phyloP scores from a whole-genome alignment of 2,113 vertebrate genomes.

The Neolamprologus falcicula region DNA sequence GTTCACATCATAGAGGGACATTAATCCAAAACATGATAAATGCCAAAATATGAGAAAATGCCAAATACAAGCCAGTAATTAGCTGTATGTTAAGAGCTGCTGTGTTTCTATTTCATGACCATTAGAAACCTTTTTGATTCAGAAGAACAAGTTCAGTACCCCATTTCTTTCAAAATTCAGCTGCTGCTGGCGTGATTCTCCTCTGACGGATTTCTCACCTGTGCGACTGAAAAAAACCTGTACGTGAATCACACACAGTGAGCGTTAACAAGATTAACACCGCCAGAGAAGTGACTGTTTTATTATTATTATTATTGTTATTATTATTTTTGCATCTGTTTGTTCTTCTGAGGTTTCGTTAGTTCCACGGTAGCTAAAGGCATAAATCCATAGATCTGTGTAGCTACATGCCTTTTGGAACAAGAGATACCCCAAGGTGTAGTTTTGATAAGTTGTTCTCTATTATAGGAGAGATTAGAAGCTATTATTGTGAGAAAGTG shows the following conservation, averaged over 20 bases:
- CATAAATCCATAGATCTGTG: conserved; percentile 1
- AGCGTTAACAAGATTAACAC: not conserved
- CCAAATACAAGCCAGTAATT: not conserved
- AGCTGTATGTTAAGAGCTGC: not conserved
- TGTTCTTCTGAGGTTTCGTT: not conserved
- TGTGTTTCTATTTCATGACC: not conserved
- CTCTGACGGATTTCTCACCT: not conserved
- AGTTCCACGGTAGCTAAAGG: not conserved
- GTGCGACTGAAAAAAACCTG: not conserved
- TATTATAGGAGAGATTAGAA: not conserved
- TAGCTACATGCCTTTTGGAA: not conserved
- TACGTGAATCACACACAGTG: not conserved
- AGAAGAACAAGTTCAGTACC: not conserved
- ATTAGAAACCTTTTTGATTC: not conserved
- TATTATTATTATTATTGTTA: not conserved
- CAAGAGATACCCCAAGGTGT: not conserved
- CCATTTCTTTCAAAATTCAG: not conserved
- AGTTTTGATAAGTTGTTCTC: conserved; percentile 9
- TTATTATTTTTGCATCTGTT: not conserved
- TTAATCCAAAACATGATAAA: not conserved
- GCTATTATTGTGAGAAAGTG: conserved; percentile 12
- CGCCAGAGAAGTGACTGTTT: not conserved
- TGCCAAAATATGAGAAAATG: not conserved
- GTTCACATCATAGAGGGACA: not conserved
- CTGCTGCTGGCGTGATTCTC: not conserved